phyloP scores from a whole-genome alignment of 2,888 invertebrate species.

The Sarcophaga variegata region DNA sequence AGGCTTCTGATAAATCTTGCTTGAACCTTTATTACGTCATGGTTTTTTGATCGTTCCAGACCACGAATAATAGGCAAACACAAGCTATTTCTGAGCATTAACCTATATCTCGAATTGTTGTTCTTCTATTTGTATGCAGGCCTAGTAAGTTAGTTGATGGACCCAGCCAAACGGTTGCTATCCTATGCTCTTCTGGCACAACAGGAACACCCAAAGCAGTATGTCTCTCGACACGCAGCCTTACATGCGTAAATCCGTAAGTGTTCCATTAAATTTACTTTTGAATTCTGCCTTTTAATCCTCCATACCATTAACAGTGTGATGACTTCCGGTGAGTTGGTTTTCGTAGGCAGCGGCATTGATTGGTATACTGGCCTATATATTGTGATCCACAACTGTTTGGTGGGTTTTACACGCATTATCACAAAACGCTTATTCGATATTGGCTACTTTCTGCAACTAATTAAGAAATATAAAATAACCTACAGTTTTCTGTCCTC shows the following conservation, averaged over 20 bases:
- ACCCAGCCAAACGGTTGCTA: constrained; percentile 54
- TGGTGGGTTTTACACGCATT: constrained; percentile 72
- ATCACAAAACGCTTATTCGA: constrained; percentile 72
- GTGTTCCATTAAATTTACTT: background rate
- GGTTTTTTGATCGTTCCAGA: no score
- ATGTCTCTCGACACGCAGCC: constrained; percentile 4
- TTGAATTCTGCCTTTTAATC: background rate
- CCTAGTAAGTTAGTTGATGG: constrained; percentile 29
- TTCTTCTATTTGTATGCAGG: constrained; percentile 1
- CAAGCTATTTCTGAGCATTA: constrained; percentile 29
- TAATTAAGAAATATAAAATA: constrained; percentile 74
- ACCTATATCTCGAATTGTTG: background rate
- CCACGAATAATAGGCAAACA: background rate
- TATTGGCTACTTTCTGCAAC: constrained; percentile 70
- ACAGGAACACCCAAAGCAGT: constrained; percentile 62
- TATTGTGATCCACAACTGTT: constrained; percentile 68
- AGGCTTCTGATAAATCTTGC: no score
- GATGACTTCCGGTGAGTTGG: background rate
- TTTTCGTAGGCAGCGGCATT: constrained; percentile 68
- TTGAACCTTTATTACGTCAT: no score
- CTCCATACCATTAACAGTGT: background rate
- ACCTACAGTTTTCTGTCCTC: constrained; percentile 71
- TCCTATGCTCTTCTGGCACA: constrained; percentile 63
- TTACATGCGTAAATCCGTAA: constrained; percentile 31
- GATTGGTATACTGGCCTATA: constrained; percentile 75